phyloP scores from a whole-genome alignment of 1,140 invertebrate species.

The Atopsyche davidsoni region DNA sequence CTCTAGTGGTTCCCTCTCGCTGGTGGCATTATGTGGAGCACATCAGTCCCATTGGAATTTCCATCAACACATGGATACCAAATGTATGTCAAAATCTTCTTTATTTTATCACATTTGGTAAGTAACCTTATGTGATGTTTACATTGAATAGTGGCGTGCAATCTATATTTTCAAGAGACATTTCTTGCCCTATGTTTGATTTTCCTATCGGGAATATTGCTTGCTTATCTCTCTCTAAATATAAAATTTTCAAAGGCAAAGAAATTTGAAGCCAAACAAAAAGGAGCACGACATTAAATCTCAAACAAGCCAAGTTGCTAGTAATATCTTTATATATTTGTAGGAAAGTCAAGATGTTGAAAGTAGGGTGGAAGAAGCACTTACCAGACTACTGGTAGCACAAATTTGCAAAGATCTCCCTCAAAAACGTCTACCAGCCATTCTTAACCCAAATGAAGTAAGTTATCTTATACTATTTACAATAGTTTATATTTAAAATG shows the following conservation, averaged over 20 bases:
- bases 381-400: conserved; percentile 43
- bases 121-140: no score
- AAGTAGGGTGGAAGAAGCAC: conserved; percentile 42
- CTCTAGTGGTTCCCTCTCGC: conserved; percentile 78
- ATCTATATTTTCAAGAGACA: no score
- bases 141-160: no score
- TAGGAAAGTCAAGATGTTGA: conserved; percentile 40
- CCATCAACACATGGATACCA: conserved; percentile 85
- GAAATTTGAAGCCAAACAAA: no score
- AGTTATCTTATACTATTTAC: conserved; percentile 1
- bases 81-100: conserved; percentile 49
- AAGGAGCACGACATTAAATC: no score
- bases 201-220: no score
- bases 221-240: no score
- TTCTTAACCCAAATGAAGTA: conserved; percentile 48
- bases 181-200: no score
- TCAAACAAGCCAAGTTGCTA: no score
- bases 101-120: no score
- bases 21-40: conserved; percentile 98
- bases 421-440: conserved; percentile 36
- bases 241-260: no score
- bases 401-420: conserved; percentile 46
- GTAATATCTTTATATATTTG: no score
- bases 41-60: conserved; percentile 61
- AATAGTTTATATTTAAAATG: conserved; percentile 3